Evolutionary conservation across 2,113 vertebrate species (phyloP).

Genomic region (Austrofundulus limnaeus): DNA sequence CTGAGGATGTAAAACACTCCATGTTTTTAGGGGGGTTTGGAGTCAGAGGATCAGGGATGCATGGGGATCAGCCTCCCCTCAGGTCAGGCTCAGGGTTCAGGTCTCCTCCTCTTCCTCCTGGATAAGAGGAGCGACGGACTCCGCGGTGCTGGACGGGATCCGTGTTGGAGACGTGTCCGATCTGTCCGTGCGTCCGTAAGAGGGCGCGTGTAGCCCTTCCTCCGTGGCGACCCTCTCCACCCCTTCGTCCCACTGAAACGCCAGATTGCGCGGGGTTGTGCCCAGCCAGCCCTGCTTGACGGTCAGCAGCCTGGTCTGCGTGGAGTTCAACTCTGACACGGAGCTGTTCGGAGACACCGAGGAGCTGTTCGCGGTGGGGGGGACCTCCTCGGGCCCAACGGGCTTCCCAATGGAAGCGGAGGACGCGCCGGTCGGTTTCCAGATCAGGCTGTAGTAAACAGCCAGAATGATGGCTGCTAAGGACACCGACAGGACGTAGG

Average conservation of each 20-base stretch:
- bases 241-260: constrained; percentile 56
- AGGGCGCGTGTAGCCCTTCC: constrained; percentile 54
- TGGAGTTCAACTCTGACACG: constrained; percentile 70
- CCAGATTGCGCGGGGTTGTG: constrained; percentile 27
- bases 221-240: constrained; percentile 37
- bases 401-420: constrained; percentile 54
- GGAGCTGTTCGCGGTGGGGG: constrained; percentile 63
- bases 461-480: constrained; percentile 97
- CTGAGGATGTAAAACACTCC: constrained; percentile 57
- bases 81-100: constrained; percentile 17
- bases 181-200: constrained; percentile 47
- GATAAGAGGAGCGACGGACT: not conserved
- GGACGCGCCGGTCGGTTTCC: constrained; percentile 85
- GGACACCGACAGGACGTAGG: constrained; percentile 96
- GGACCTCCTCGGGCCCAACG: constrained; percentile 50
- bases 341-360: constrained; percentile 50
- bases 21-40: constrained; percentile 24
- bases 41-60: constrained; percentile 32
- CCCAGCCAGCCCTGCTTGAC: constrained; percentile 47
- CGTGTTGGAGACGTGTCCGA: constrained; percentile 19
- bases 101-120: constrained; percentile 1
- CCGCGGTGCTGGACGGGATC: constrained; percentile 12
- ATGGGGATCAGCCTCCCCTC: constrained; percentile 48
- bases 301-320: constrained; percentile 47
- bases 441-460: constrained; percentile 96